A percentile compares a stretch with the other conserved stretches of the same genome.
Evolutionary conservation across 1,140 invertebrate species (phyloP).

Genomic region (Panagrolaimus sp.): DNA sequence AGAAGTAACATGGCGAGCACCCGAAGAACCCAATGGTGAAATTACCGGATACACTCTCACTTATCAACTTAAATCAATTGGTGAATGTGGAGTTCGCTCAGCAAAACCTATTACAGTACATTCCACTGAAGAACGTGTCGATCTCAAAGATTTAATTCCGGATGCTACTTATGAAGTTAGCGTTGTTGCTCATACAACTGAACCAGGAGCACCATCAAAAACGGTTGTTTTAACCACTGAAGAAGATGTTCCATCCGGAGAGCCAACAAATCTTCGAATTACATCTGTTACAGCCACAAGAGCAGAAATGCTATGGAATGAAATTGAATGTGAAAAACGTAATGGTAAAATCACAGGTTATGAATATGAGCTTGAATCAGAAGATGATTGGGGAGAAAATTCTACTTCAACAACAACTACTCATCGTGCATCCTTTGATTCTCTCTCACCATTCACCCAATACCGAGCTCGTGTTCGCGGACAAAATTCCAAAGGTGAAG

Average conservation of each 20-base stretch:
- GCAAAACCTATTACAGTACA: conserved; percentile 43
- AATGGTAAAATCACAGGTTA: conserved; percentile 57
- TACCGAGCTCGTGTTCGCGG: conserved; percentile 54
- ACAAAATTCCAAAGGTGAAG: conserved; percentile 47
- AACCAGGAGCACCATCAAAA: conserved; percentile 50
- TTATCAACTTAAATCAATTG: conserved; percentile 55
- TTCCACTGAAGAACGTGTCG: conserved; percentile 27
- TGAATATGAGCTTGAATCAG: conserved; percentile 52
- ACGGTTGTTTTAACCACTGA: conserved; percentile 49
- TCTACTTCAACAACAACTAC: conserved; percentile 27
- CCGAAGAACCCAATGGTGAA: conserved; percentile 53
- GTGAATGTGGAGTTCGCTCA: conserved; percentile 50
- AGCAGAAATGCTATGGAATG: conserved; percentile 54
- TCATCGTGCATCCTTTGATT: conserved; percentile 50
- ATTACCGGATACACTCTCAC: conserved; percentile 58
- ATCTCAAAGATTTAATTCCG: conserved; percentile 48
- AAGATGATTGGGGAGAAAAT: conserved; percentile 46
- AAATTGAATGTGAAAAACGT: conserved; percentile 55
- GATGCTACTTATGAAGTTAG: conserved; percentile 55
- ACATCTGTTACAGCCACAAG: conserved; percentile 50
- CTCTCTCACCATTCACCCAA: conserved; percentile 51
- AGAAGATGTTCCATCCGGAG: conserved; percentile 49
- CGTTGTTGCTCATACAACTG: conserved; percentile 55
- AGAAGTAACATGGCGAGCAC: conserved; percentile 42
- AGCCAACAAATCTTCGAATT: conserved; percentile 46